Evolutionary conservation across 2,113 vertebrate species (phyloP).

Genomic region (Sula dactylatra): DNA sequence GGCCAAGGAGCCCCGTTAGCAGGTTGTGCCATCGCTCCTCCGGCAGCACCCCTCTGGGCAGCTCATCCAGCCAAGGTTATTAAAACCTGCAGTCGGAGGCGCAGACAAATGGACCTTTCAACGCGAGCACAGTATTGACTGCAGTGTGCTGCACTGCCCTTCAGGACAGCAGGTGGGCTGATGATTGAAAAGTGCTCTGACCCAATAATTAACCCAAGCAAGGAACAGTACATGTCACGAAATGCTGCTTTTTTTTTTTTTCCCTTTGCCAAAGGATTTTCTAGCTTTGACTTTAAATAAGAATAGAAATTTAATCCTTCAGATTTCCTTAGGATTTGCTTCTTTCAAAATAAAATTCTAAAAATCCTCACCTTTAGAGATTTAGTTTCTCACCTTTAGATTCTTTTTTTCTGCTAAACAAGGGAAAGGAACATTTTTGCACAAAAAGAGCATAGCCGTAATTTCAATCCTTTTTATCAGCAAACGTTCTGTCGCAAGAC

Average conservation of each 20-base stretch:
- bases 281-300: neutral
- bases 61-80: neutral
- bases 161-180: neutral
- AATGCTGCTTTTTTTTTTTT: neutral
- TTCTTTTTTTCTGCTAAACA: neutral
- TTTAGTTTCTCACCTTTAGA: neutral
- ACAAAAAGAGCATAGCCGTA: neutral
- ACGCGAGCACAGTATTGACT: fast-evolving
- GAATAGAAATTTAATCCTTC: neutral
- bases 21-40: neutral
- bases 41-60: neutral
- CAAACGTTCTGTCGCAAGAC: neutral
- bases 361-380: neutral
- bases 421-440: neutral
- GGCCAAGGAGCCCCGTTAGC: neutral
- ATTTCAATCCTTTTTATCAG: neutral
- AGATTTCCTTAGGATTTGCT: neutral
- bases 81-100: neutral
- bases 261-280: neutral
- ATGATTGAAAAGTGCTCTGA: neutral
- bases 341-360: neutral
- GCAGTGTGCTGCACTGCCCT: neutral
- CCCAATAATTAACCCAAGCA: neutral
- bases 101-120: neutral
- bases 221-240: neutral